These are phyloP conservation scores for Gila robusta DNA, from an alignment of 2,797 vertebrate species.

Conservation along the genomic window DNA sequence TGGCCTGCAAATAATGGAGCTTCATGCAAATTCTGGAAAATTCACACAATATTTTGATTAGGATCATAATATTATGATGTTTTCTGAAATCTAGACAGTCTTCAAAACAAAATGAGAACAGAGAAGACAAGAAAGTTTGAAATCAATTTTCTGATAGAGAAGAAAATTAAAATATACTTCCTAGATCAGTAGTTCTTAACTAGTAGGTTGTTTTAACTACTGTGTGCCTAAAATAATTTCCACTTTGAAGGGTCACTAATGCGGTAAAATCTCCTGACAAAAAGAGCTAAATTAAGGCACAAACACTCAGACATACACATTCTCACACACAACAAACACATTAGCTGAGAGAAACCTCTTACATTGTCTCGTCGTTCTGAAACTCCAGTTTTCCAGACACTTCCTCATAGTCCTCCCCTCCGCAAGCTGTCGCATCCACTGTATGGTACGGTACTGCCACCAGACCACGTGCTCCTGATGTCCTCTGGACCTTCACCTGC, in stretches of 20 bases:
- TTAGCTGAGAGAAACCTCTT: slow-evolving; percentile 63
- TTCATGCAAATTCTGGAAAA: background rate
- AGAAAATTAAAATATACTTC: background rate
- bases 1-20: background rate
- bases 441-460: slow-evolving; percentile 81
- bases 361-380: slow-evolving; percentile 88
- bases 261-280: background rate
- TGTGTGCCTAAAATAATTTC: background rate
- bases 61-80: background rate
- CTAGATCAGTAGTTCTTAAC: background rate
- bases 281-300: background rate
- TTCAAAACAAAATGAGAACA: background rate
- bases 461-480: slow-evolving; percentile 80
- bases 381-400: slow-evolving; percentile 84
- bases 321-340: slow-evolving; percentile 24
- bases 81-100: background rate
- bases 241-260: background rate
- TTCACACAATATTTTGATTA: background rate
- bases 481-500: slow-evolving; percentile 80
- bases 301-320: slow-evolving; percentile 1
- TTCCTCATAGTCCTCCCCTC: slow-evolving; percentile 85
- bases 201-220: background rate
- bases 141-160: background rate
- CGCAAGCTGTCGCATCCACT: slow-evolving; percentile 79
- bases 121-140: background rate